Percentiles rank a stretch among this genome's conserved stretches.
phyloP scores from a whole-genome alignment of 2,888 invertebrate genomes.

The Acrocyrtus sp. region DNA sequence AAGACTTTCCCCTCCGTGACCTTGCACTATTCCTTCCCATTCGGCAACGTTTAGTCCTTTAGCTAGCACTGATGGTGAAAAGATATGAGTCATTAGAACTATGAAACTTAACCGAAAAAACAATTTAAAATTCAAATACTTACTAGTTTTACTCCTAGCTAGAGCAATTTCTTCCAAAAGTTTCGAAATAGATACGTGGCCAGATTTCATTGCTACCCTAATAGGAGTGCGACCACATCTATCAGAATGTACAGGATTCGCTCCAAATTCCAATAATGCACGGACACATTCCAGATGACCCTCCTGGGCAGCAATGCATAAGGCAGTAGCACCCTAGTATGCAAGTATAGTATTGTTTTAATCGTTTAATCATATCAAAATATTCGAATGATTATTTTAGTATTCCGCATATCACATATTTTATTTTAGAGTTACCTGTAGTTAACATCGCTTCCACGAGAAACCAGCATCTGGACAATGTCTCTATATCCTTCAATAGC shows the following conservation, averaged over 20 bases:
- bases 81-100: neutral
- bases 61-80: slow-evolving; percentile 76
- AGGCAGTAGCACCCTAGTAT: slow-evolving; percentile 83
- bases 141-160: slow-evolving; percentile 62
- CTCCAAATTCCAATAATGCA: slow-evolving; percentile 83
- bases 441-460: slow-evolving; percentile 84
- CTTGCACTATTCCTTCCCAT: slow-evolving; percentile 62
- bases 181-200: slow-evolving; percentile 85
- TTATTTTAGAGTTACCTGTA: no score
- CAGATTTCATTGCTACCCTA: slow-evolving; percentile 90
- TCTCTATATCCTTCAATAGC: slow-evolving; percentile 84
- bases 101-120: no score
- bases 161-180: slow-evolving; percentile 83
- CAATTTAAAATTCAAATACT: slow-evolving; percentile 6
- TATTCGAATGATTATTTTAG: neutral
- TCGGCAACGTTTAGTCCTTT: slow-evolving; percentile 84
- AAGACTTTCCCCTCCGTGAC: slow-evolving; percentile 41
- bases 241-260: slow-evolving; percentile 81
- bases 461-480: slow-evolving; percentile 69
- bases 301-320: slow-evolving; percentile 94
- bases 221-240: slow-evolving; percentile 86
- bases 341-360: slow-evolving; percentile 64
- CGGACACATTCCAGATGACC: slow-evolving; percentile 89
- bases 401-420: neutral
- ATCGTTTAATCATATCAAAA: no score